phyloP scores from a whole-genome alignment of 1,140 invertebrate species.

The Metaphire vulgaris region DNA sequence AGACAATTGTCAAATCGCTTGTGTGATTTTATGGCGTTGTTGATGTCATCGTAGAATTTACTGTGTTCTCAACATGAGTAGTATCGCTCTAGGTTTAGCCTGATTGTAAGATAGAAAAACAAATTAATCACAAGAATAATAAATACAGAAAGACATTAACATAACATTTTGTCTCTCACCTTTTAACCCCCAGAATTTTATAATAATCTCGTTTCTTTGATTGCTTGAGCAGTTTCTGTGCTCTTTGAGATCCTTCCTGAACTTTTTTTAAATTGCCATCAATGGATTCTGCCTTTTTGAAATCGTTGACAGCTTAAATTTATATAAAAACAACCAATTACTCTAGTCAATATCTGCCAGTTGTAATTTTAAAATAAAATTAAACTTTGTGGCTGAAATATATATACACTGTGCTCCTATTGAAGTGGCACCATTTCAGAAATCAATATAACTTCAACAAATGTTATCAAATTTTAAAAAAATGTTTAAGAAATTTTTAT shows the following conservation, averaged over 20 bases:
- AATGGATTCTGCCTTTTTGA: constrained; percentile 75
- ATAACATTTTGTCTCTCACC: too few relatives aligned
- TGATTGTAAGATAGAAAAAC: too few relatives aligned
- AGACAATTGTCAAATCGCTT: too few relatives aligned
- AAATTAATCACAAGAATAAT: too few relatives aligned
- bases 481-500: neutral
- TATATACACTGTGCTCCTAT: neutral
- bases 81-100: too few relatives aligned
- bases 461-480: neutral
- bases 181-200: constrained; percentile 83
- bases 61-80: too few relatives aligned
- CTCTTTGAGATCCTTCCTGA: constrained; percentile 78
- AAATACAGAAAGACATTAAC: too few relatives aligned
- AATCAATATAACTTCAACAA: too few relatives aligned
- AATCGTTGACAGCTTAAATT: constrained; percentile 74
- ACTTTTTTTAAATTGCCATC: constrained; percentile 74
- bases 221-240: constrained; percentile 89
- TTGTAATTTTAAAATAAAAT: neutral
- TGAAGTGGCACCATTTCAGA: neutral
- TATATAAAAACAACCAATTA: too few relatives aligned
- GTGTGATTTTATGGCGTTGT: too few relatives aligned
- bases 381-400: neutral
- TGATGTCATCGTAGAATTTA: too few relatives aligned
- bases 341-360: neutral
- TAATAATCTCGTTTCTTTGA: constrained; percentile 94